Evolutionary conservation across 2,113 vertebrate genomes (phyloP).

Genomic region (Gymnobelideus leadbeateri): DNA sequence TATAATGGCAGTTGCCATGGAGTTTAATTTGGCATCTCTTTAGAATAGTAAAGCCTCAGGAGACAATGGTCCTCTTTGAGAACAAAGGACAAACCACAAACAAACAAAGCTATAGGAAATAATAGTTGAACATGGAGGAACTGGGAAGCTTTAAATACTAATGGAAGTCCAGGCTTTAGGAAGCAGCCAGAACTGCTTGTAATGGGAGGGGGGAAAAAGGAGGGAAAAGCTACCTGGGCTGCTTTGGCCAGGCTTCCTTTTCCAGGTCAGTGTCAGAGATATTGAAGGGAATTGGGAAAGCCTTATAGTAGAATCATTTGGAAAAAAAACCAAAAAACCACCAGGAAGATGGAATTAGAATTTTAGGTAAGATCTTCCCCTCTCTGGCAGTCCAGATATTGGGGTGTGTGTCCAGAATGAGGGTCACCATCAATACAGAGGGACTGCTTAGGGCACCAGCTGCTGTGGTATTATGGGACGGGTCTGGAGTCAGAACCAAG

Average conservation of each 20-base stretch:
- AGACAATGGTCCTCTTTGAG: conserved; percentile 5
- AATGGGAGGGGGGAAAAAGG: not conserved
- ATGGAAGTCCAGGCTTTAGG: not conserved
- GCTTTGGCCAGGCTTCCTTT: not conserved
- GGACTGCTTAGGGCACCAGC: not conserved
- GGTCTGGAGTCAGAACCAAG: not conserved
- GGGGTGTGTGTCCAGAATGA: not conserved
- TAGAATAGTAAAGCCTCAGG: conserved; percentile 60
- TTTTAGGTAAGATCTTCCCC: not conserved
- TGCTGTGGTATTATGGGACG: not conserved
- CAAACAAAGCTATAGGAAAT: conserved; percentile 48
- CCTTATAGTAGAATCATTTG: conserved; percentile 30
- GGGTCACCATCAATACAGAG: not conserved
- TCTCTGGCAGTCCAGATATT: not conserved
- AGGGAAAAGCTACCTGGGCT: conserved; percentile 40
- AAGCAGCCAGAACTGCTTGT: not conserved
- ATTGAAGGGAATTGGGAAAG: not conserved
- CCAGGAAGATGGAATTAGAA: not conserved
- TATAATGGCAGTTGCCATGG: conserved; percentile 69
- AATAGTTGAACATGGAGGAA: conserved; percentile 3
- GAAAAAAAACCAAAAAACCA: not conserved
- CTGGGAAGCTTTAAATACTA: not conserved
- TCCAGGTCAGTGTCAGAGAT: conserved; percentile 24
- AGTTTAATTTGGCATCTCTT: conserved; percentile 58
- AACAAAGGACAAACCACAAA: too few species aligned